Evolutionary conservation across 2,888 invertebrate genomes (phyloP).

Genomic region (Lagria hirta): DNA sequence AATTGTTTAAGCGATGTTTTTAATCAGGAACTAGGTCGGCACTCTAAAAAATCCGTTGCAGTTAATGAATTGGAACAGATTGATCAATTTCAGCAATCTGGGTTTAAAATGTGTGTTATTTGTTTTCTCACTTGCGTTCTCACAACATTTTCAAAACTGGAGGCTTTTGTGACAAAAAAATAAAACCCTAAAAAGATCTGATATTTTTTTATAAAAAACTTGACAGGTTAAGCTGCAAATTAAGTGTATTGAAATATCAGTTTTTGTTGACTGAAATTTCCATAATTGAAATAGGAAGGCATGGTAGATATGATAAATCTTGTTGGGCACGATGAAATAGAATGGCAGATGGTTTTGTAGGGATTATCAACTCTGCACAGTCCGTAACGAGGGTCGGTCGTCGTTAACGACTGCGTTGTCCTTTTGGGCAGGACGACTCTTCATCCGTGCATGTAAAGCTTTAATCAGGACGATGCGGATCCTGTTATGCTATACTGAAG

Average conservation of each 20-base stretch:
- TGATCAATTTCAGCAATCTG: too few species aligned
- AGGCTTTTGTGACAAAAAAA: too few species aligned
- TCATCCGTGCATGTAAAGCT: slow-evolving; percentile 27
- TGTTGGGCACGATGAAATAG: slow-evolving; percentile 16
- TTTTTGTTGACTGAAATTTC: slow-evolving; percentile 26
- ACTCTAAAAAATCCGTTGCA: too few species aligned
- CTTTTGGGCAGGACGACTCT: slow-evolving; percentile 26
- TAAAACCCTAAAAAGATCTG: too few species aligned
- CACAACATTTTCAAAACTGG: too few species aligned
- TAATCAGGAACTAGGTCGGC: too few species aligned
- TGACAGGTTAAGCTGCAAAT: slow-evolving; percentile 23
- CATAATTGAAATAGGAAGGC: slow-evolving; percentile 36
- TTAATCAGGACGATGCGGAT: slow-evolving; percentile 19
- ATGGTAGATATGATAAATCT: slow-evolving; percentile 36
- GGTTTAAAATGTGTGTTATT: too few species aligned
- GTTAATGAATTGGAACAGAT: too few species aligned
- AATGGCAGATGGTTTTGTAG: slow-evolving; percentile 32
- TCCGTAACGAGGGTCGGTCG: slow-evolving; percentile 31
- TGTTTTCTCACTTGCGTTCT: too few species aligned
- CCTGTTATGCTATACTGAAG: too few species aligned
- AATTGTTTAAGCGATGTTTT: too few species aligned
- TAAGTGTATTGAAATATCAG: slow-evolving; percentile 24
- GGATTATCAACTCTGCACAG: slow-evolving; percentile 36
- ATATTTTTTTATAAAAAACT: too few species aligned
- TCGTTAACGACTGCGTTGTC: slow-evolving; percentile 24